Percentiles rank a stretch among this genome's conserved stretches.
Evolutionary conservation across 2,888 invertebrate genomes (phyloP).

Genomic region (Sipha maydis): DNA sequence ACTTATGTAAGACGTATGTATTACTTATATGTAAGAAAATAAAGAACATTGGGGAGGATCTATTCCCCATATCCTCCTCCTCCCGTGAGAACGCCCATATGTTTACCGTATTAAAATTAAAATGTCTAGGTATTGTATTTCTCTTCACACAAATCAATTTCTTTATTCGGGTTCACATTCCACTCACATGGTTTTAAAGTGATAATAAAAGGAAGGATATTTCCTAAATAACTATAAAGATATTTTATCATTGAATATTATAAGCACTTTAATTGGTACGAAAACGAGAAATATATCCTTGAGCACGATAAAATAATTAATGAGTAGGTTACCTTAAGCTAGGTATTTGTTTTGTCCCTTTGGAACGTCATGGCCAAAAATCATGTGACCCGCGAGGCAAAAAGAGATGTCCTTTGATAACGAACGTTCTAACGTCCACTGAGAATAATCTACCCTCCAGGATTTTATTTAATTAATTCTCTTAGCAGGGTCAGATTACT

Average conservation of each 20-base stretch:
- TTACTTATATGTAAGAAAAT: too few relatives aligned
- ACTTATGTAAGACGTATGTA: too few relatives aligned
- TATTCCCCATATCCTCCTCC: too few relatives aligned
- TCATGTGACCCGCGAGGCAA: background rate
- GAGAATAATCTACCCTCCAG: constrained; percentile 3
- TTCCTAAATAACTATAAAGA: background rate
- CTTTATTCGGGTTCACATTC: background rate
- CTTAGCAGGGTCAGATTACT: background rate
- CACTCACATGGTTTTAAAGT: background rate
- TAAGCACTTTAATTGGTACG: background rate
- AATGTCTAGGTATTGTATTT: background rate
- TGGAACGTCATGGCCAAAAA: constrained; percentile 14
- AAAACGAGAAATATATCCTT: background rate
- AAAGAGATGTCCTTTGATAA: background rate
- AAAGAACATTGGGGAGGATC: too few relatives aligned
- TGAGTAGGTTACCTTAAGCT: constrained; percentile 2
- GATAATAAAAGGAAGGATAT: background rate
- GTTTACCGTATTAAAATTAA: background rate
- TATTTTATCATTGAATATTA: background rate
- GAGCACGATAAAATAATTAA: background rate
- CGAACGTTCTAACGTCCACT: background rate
- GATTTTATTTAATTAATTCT: constrained; percentile 38
- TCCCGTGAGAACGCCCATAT: background rate
- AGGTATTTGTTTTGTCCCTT: background rate
- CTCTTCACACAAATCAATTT: background rate